These are phyloP conservation scores for Thinocorus orbignyianus DNA, from an alignment of 2,113 vertebrate species.

Conservation along the genomic window DNA sequence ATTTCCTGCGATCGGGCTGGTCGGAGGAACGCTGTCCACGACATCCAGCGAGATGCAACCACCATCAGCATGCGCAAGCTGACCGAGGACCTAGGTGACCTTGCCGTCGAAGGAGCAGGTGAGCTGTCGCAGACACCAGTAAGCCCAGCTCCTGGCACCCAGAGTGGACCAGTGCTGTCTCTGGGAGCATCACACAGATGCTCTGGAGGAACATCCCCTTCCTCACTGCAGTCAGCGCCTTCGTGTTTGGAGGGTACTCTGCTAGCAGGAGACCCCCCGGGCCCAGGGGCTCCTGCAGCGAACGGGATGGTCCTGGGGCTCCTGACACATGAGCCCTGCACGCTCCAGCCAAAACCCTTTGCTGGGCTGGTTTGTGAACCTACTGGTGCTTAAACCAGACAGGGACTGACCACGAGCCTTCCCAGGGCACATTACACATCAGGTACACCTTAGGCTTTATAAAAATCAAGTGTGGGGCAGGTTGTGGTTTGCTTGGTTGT, in stretches of 20 bases:
- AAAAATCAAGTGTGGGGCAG: neutral
- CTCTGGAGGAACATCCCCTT: neutral
- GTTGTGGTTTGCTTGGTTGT: neutral
- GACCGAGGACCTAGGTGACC: slow-evolving; percentile 82
- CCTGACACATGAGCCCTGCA: neutral
- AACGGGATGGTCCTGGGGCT: neutral
- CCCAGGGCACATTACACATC: neutral
- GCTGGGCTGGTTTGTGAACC: neutral
- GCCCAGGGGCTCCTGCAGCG: neutral
- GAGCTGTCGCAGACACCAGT: neutral
- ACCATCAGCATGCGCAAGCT: slow-evolving; percentile 84
- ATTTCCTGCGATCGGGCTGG: slow-evolving; percentile 93
- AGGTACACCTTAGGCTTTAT: neutral
- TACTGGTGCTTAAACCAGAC: neutral
- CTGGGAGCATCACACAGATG: neutral
- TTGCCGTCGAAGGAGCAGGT: slow-evolving; percentile 71
- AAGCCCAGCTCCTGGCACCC: neutral
- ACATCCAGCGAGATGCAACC: slow-evolving; percentile 82
- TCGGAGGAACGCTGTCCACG: slow-evolving; percentile 93
- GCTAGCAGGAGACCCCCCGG: neutral
- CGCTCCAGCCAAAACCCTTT: neutral
- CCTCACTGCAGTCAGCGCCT: neutral
- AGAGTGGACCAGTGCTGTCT: neutral
- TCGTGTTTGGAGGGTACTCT: accelerated
- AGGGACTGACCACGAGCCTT: neutral